Evolutionary conservation across 2,113 vertebrate species (phyloP), one percentile per base, ranked within the genome.

Genomic region (Holacanthus passer): DNA sequence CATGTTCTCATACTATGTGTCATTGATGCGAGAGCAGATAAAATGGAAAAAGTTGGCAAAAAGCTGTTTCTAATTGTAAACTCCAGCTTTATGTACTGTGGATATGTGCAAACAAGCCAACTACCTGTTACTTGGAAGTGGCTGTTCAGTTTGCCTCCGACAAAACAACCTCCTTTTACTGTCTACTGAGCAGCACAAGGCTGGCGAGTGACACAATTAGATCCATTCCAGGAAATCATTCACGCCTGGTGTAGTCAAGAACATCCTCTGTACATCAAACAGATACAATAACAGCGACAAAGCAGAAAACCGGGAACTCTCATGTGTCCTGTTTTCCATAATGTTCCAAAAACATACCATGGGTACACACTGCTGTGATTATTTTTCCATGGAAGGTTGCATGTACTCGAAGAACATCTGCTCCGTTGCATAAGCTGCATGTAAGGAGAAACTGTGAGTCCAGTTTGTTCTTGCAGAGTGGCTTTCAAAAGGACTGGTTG

Each of bases 221-320:
- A 74, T 37, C 17, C 48, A 37, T 39, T 67, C 64, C 27, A 73
- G 19, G 7, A 5, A 27, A 45, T 60, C 37, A 32, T 41, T 80
- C 41, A 69, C 2, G 1, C 37, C 41, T 65, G 16, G 4, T 17
- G 19, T 22, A 64, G 2, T 55, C 1, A 2, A 32, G 6, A 19
- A 53, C 37, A 35, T 16, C 12, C 0, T 65, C 52, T 37, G 39
- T 53, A 52, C n/a, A 39, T 77, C 37, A 68, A 70, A 79, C 24
- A 22, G 1, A 12, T 22, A 37, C 10, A 39, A 6, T 12, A 50
- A 29, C 37, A 74, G n/a, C n/a, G 68, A 13, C 62, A 60, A 52
- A 56, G 56, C 17, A 52, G 22, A 41, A 59, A 77, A 52, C 7
- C 22, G 22, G 11, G 11, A 69, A 45, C 8, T 31, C 5, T 35